Conservation (phyloP, 2,888 invertebrate species). For the Anorthoa munda region DNA sequence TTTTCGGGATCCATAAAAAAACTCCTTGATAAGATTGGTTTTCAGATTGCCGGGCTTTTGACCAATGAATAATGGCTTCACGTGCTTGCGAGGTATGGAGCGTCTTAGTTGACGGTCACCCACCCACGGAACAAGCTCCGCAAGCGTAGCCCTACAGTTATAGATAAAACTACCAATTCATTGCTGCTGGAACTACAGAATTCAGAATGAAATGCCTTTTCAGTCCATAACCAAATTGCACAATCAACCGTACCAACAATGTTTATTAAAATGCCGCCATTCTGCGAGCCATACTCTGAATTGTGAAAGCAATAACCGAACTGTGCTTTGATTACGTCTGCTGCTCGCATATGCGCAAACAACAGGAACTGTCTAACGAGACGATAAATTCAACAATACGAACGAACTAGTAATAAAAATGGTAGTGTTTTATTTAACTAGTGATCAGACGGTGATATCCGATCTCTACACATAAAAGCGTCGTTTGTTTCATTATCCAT, state of each 20-base stretch:
- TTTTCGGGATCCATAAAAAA: too few species aligned
- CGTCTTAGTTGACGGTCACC: neutral
- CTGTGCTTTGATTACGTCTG: conserved; percentile 19
- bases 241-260: neutral
- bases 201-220: neutral
- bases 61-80: neutral
- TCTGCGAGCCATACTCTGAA: conserved; percentile 2
- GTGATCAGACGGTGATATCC: conserved; percentile 11
- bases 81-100: too few species aligned
- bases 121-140: neutral
- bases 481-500: conserved; percentile 33
- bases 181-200: neutral
- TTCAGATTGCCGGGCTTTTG: too few species aligned
- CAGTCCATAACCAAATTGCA: neutral
- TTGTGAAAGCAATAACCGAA: conserved; percentile 31
- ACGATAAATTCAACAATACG: conserved; percentile 25
- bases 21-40: too few species aligned
- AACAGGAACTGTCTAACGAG: conserved; percentile 8
- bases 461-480: conserved; percentile 24
- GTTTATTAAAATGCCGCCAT: conserved; percentile 6
- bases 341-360: conserved; percentile 14
- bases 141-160: too few species aligned
- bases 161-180: neutral
- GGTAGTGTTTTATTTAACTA: conserved; percentile 5
- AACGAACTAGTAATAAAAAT: conserved; percentile 10